Base-by-base conservation (phyloP, 2,113 vertebrate genomes). In the Spheniscus mendiculus region DNA sequence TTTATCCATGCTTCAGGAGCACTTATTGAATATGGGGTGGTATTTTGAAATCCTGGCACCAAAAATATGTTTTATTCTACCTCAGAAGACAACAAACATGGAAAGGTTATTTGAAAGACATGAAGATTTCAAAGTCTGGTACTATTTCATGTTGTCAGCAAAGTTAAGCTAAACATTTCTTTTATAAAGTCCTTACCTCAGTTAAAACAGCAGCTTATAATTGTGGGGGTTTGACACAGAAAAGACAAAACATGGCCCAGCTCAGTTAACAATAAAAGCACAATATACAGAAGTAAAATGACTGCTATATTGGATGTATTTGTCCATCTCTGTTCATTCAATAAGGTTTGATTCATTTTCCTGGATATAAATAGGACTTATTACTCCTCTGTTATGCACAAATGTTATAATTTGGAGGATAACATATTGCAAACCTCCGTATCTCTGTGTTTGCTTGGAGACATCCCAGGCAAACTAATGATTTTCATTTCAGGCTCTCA, bases 401-500 rank as follows among this genome's bases (percentile, higher is more conserved):
- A 65, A 65, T 83, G 18, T 89, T 97, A 52, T 88, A 79, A 94
- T 96, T 96, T 73, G 53, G 53, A 93, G 40, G 65, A 93, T 83
- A 92, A 92, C 34, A 38, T 56, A 69, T 58, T 85, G 76, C 66
- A 93, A 58, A 91, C 53, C 58, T 77, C 76, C 74, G n/a, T 87
- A 90, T 90, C 79, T 92, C 42, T 71, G 52, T 93, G 65, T 85
- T 90, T 58, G 78, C 79, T 90, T 80, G 36, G 88, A 95, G 93
- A 91, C 55, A 45, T 90, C 77, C 53, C 44, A 74, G 49, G 69
- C 69, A 95, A 96, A 96, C 76, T 62, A 95, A 94, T 55, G 66
- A 95, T 95, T 96, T 95, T 97, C 36, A 90, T 94, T 97, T 96
- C 72, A 94, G 61, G 78, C n/a, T 95, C 49, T 89, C 78, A 85